phyloP scores from a whole-genome alignment of 2,888 invertebrate genomes.

The Fragum whitleyi region DNA sequence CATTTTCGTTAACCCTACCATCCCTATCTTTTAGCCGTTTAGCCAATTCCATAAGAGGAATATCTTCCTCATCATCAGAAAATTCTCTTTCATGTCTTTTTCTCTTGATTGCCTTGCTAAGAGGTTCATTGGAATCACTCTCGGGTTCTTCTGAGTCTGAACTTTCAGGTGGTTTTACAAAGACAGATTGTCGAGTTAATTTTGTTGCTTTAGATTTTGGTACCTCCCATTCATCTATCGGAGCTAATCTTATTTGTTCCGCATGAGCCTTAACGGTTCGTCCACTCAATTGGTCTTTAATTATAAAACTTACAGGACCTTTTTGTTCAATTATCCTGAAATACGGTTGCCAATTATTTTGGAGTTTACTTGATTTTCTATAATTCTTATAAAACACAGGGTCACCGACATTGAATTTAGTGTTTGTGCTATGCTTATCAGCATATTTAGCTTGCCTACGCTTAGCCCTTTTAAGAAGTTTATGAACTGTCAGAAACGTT shows the following conservation, averaged over 20 bases:
- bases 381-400: constrained; percentile 39
- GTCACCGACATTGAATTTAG: constrained; percentile 25
- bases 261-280: too few species aligned
- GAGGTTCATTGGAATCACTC: not conserved
- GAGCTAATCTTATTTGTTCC: not conserved
- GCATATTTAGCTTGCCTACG: constrained; percentile 51
- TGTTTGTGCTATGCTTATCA: too few species aligned
- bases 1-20: not conserved
- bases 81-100: too few species aligned
- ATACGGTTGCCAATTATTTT: not conserved
- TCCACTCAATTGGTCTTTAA: constrained; percentile 3
- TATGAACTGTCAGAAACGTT: constrained; percentile 42
- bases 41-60: not conserved
- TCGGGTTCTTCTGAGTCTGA: constrained; percentile 3
- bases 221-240: too few species aligned
- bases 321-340: not conserved
- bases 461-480: constrained; percentile 44
- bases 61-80: too few species aligned
- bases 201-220: not conserved
- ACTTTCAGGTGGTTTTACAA: too few species aligned
- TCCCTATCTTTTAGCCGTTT: not conserved
- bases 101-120: too few species aligned
- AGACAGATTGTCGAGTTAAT: too few species aligned
- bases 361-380: constrained; percentile 20
- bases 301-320: too few species aligned